Evolutionary conservation across 2,113 vertebrate species (phyloP).

Genomic region (Serilophus lunatus): DNA sequence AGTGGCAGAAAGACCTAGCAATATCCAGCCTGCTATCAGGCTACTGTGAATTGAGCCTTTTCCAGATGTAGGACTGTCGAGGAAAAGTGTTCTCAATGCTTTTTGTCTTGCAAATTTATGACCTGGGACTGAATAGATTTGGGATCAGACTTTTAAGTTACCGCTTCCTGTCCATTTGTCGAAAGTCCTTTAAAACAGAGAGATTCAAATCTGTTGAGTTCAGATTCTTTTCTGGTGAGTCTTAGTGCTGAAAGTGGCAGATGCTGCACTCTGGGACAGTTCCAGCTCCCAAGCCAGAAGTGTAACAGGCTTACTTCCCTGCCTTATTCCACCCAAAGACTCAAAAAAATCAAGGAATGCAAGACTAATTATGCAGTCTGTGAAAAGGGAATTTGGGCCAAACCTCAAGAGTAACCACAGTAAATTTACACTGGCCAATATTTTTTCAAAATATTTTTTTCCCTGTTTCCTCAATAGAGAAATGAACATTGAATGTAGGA

Average conservation of each 20-base stretch:
- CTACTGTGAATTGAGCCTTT: neutral
- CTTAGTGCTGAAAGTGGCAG: neutral
- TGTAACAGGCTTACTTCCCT: neutral
- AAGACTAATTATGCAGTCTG: neutral
- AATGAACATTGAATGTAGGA: neutral
- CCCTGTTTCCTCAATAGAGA: neutral
- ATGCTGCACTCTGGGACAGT: neutral
- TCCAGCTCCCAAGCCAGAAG: neutral
- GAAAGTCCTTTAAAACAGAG: neutral
- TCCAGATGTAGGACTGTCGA: neutral
- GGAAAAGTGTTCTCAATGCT: neutral
- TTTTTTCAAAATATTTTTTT: neutral
- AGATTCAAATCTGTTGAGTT: neutral
- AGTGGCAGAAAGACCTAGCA: neutral
- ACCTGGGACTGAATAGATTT: neutral
- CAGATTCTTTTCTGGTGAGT: neutral
- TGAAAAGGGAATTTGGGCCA: neutral
- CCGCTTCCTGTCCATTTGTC: neutral
- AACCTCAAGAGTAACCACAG: neutral
- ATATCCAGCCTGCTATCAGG: neutral
- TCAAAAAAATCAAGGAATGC: neutral
- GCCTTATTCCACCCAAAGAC: neutral
- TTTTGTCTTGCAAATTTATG: neutral
- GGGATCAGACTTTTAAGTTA: neutral
- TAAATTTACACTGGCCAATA: neutral